These are phyloP conservation scores for Stenotaenia linearis DNA, from an alignment of 2,888 invertebrate genomes.

Conservation along the genomic window DNA sequence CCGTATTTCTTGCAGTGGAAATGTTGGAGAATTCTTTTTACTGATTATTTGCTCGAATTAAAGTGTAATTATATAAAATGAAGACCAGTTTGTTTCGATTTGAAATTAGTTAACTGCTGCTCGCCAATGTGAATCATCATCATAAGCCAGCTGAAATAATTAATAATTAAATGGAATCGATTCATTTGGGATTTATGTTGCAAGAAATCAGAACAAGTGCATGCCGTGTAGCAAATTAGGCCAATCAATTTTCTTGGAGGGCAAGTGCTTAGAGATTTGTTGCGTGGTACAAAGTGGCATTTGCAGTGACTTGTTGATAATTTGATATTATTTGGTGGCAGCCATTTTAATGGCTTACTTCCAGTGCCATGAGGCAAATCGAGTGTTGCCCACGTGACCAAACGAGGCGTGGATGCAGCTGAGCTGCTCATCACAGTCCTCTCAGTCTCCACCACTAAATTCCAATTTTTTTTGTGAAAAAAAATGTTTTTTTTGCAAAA, in stretches of 20 bases:
- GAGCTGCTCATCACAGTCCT: conserved; percentile 6
- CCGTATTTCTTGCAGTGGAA: too few species aligned
- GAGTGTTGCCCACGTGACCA: neutral
- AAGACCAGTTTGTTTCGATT: neutral
- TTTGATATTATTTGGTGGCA: neutral
- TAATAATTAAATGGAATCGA: neutral
- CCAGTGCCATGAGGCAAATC: conserved; percentile 10
- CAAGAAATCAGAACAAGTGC: conserved; percentile 11
- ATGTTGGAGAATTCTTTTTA: neutral
- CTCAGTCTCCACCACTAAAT: neutral
- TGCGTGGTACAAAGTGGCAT: neutral
- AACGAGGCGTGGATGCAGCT: neutral
- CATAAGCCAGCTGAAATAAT: neutral
- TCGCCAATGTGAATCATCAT: neutral
- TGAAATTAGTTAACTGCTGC: neutral
- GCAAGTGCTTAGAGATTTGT: neutral
- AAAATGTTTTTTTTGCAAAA: neutral
- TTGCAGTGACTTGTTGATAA: neutral
- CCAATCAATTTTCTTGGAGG: neutral
- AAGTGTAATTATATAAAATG: neutral
- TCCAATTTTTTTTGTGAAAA: neutral
- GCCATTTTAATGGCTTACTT: neutral
- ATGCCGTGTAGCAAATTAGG: neutral
- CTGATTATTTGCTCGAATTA: neutral
- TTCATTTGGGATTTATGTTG: neutral